Percentiles rank a stretch among this genome's conserved stretches.
Evolutionary conservation across 2,888 invertebrate species (phyloP).

Genomic region (Hoplodrina blanda): DNA sequence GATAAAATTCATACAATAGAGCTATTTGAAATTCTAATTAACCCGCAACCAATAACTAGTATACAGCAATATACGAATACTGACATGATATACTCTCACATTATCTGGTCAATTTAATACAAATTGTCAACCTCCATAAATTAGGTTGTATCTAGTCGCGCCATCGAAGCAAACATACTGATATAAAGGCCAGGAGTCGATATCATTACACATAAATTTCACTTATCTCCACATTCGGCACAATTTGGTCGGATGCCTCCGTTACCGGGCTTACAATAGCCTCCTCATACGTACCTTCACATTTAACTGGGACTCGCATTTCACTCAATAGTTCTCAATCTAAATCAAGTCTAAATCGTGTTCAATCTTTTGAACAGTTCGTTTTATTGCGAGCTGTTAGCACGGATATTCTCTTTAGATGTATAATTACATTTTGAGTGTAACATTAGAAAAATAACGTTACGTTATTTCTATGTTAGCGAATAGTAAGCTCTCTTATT

Average conservation of each 20-base stretch:
- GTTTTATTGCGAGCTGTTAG: conserved; percentile 54
- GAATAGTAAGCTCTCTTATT: too few relatives aligned
- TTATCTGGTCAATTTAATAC: conserved; percentile 78
- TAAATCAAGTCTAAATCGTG: conserved; percentile 62
- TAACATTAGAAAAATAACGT: too few relatives aligned
- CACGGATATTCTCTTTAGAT: background rate
- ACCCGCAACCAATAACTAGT: conserved; percentile 48
- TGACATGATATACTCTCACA: conserved; percentile 64
- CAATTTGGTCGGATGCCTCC: conserved; percentile 78
- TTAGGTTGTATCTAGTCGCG: conserved; percentile 76
- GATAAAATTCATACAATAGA: conserved; percentile 60
- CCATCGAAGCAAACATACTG: conserved; percentile 84
- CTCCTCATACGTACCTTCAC: conserved; percentile 58
- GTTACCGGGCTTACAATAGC: conserved; percentile 61
- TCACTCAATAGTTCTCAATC: conserved; percentile 61
- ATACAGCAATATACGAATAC: conserved; percentile 58
- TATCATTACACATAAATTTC: conserved; percentile 87
- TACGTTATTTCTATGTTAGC: too few relatives aligned
- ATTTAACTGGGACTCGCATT: conserved; percentile 60
- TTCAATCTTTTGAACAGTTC: conserved; percentile 47
- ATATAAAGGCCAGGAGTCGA: conserved; percentile 84
- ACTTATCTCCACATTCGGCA: conserved; percentile 84
- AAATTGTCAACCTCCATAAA: conserved; percentile 81
- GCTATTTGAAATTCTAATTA: conserved; percentile 65
- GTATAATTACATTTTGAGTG: conserved; percentile 1